These are phyloP conservation scores for Pterois miles DNA, from an alignment of 2,797 vertebrate species.

Conservation along the genomic window DNA sequence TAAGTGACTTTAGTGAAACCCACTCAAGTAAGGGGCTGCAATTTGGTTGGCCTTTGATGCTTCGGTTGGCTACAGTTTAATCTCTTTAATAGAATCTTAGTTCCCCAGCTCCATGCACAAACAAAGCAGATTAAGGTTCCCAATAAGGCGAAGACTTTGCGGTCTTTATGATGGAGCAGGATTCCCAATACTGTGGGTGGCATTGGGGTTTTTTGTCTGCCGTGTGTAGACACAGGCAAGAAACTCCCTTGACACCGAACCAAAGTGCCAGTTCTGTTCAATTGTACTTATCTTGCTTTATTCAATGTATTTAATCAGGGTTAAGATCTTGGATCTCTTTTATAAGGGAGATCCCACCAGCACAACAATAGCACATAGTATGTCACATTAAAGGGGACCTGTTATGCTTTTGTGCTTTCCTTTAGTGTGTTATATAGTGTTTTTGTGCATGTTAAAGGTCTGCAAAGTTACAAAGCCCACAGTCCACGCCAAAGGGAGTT, in stretches of 20 bases:
- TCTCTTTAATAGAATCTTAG: slow-evolving; percentile 81
- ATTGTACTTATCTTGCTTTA: not conserved
- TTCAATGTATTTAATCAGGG: slow-evolving; percentile 10
- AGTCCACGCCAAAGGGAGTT: no score
- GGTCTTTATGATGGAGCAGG: slow-evolving; percentile 60
- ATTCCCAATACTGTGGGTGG: slow-evolving; percentile 60
- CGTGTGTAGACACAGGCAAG: not conserved
- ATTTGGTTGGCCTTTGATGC: slow-evolving; percentile 86
- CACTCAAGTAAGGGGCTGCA: slow-evolving; percentile 75
- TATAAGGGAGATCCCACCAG: not conserved
- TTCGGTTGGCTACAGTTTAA: slow-evolving; percentile 83
- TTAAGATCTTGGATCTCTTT: slow-evolving; percentile 9
- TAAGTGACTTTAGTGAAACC: slow-evolving; percentile 83
- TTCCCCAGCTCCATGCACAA: slow-evolving; percentile 56
- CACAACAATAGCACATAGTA: not conserved
- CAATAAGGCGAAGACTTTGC: slow-evolving; percentile 63
- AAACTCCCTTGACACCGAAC: slow-evolving; percentile 10
- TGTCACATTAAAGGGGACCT: not conserved
- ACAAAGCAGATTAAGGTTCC: slow-evolving; percentile 78
- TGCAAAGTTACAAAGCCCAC: no score
- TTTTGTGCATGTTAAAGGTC: no score
- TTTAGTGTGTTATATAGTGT: no score
- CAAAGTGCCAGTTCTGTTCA: not conserved
- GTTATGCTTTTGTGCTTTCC: no score
- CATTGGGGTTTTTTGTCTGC: slow-evolving; percentile 25